Conservation (phyloP, 2,113 vertebrate species). For the Eudyptes chrysolophus region DNA sequence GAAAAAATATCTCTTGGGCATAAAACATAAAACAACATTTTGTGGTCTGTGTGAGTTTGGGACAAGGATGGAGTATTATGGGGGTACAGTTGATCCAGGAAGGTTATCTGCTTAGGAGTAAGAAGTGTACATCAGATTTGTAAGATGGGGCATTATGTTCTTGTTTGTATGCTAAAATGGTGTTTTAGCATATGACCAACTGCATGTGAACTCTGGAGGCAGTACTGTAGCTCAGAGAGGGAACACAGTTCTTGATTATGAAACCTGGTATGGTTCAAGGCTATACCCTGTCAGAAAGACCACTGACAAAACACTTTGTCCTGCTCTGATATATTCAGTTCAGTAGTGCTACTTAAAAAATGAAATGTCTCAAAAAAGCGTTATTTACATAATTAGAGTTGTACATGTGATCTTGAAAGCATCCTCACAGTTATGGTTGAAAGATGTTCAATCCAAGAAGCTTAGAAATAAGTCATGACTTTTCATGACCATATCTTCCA, state of each 20-base stretch:
- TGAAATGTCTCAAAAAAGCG: neutral
- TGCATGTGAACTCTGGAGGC: neutral
- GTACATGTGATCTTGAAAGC: neutral
- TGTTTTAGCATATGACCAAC: neutral
- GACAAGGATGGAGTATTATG: neutral
- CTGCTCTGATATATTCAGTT: neutral
- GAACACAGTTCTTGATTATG: neutral
- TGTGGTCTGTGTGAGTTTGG: neutral
- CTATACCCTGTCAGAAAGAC: neutral
- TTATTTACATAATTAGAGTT: neutral
- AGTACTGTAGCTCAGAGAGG: neutral
- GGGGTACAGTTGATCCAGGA: neutral
- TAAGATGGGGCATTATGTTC: neutral
- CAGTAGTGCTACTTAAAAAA: neutral
- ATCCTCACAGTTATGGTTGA: neutral
- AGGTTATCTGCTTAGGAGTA: neutral
- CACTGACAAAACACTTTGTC: neutral
- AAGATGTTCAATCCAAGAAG: neutral
- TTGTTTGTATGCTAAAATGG: neutral
- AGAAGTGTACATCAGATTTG: neutral
- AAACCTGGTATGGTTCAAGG: neutral
- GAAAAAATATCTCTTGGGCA: neutral
- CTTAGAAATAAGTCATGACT: neutral
- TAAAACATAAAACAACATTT: neutral
- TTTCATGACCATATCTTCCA: neutral